Conservation (phyloP, 2,113 vertebrate genomes). For the Lonchura striata region DNA sequence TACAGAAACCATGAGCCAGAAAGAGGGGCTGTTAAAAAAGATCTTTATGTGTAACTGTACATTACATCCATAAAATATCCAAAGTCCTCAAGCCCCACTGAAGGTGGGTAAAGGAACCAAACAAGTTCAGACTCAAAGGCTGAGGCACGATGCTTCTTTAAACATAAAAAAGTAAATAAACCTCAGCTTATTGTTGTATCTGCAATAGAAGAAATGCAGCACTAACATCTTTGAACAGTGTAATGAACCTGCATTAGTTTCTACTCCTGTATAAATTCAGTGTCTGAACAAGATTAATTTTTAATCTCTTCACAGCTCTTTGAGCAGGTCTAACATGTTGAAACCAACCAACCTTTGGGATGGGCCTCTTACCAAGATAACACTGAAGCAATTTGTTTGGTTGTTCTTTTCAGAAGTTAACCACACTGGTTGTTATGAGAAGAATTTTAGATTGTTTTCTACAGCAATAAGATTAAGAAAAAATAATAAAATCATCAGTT, state of each 20-base stretch:
- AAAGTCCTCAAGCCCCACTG: neutral
- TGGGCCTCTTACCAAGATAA: conserved; percentile 32
- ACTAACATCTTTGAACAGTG: neutral
- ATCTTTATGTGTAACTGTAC: neutral
- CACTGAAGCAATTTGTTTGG: conserved; percentile 31
- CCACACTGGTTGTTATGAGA: conserved; percentile 19
- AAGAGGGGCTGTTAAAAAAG: neutral
- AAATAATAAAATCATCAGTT: conserved; percentile 55
- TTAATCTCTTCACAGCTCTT: neutral
- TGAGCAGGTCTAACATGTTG: conserved; percentile 24
- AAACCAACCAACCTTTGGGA: conserved; percentile 1
- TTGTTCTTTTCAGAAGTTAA: conserved; percentile 37
- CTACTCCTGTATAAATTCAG: neutral
- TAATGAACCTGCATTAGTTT: neutral
- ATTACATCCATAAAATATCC: neutral
- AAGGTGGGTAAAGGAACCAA: neutral
- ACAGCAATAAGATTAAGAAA: conserved; percentile 40
- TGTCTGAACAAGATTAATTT: neutral
- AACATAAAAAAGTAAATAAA: neutral
- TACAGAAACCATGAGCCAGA: neutral
- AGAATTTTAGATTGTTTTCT: conserved; percentile 55
- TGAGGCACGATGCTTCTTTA: neutral
- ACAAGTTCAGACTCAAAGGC: neutral
- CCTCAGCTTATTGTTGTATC: neutral
- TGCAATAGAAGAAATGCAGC: neutral